Evolutionary conservation across 2,888 invertebrate species (phyloP).

Genomic region (Drosophila mimica): DNA sequence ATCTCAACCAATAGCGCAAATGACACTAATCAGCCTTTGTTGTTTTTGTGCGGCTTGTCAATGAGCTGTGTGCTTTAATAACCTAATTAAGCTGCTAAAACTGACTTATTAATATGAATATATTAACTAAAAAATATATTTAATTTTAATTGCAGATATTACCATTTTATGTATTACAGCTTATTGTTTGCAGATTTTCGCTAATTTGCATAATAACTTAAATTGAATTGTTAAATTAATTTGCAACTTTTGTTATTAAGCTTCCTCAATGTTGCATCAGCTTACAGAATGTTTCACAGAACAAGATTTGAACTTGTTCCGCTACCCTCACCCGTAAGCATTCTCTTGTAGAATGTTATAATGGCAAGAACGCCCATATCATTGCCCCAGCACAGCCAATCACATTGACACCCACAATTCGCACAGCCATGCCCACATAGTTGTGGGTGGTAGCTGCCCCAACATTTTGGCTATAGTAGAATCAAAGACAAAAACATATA

Average conservation of each 20-base stretch:
- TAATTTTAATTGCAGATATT: not conserved
- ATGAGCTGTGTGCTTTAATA: slow-evolving; percentile 16
- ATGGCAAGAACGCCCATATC: slow-evolving; percentile 52
- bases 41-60: slow-evolving; percentile 19
- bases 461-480: slow-evolving; percentile 20
- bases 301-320: not conserved
- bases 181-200: not conserved
- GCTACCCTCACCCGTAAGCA: not conserved
- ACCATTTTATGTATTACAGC: not conserved
- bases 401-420: slow-evolving; percentile 66
- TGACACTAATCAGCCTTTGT: slow-evolving; percentile 41
- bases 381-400: slow-evolving; percentile 59
- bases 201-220: not conserved
- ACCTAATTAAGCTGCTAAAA: slow-evolving; percentile 2
- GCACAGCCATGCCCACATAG: slow-evolving; percentile 41
- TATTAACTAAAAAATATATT: not conserved
- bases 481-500: slow-evolving; percentile 6
- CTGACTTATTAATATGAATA: slow-evolving; percentile 1
- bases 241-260: not conserved
- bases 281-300: slow-evolving; percentile 2
- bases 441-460: slow-evolving; percentile 31
- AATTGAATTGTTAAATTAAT: not conserved
- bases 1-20: slow-evolving; percentile 18
- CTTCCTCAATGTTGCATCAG: not conserved
- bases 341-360: slow-evolving; percentile 24